Percentiles rank a stretch among this genome's conserved stretches.
Evolutionary conservation across 2,888 invertebrate species (phyloP).

Genomic region (Zele albiditarsus): DNA sequence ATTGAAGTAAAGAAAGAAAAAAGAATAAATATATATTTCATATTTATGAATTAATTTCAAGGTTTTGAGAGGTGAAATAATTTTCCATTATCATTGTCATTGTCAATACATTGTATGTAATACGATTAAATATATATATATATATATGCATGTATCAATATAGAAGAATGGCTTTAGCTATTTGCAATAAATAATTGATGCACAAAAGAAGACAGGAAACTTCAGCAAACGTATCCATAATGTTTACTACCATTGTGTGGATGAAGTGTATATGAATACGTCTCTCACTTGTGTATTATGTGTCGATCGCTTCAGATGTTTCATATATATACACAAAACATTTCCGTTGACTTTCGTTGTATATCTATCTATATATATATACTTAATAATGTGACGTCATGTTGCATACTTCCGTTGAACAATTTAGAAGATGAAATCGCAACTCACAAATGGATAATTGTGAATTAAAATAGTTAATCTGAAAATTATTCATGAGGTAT

Average conservation of each 20-base stretch:
- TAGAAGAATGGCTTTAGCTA: neutral
- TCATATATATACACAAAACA: neutral
- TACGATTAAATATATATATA: neutral
- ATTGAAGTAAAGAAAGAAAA: neutral
- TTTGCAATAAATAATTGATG: neutral
- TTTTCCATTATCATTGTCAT: neutral
- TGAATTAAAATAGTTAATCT: no score
- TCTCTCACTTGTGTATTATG: no score
- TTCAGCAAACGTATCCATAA: no score
- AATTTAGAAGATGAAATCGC: neutral
- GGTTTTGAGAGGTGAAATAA: neutral
- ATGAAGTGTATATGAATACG: no score
- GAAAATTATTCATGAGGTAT: no score
- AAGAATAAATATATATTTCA: neutral
- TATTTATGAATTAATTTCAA: neutral
- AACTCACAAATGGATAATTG: neutral
- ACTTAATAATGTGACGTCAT: neutral
- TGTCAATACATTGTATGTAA: neutral
- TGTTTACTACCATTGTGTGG: no score
- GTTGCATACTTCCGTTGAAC: neutral
- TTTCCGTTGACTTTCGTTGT: neutral
- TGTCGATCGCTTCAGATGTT: neutral
- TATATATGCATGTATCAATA: neutral
- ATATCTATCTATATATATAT: neutral
- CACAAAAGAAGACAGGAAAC: neutral